Evolutionary conservation across 2,797 vertebrate species (phyloP).

Genomic region (Aeoliscus strigatus): DNA sequence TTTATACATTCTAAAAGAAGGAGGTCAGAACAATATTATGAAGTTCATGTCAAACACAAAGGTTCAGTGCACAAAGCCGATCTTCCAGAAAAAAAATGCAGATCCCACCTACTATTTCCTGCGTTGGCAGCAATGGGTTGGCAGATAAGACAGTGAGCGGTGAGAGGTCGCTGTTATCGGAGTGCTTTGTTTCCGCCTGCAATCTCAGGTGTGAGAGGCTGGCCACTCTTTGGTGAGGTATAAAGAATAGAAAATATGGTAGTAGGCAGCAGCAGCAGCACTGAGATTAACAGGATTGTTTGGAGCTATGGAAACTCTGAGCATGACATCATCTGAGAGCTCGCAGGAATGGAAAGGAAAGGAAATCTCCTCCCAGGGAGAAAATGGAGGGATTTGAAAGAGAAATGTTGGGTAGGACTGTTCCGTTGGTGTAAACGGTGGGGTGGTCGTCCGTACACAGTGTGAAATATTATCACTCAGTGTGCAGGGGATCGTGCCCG

Average conservation of each 20-base stretch:
- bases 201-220: conserved; percentile 45
- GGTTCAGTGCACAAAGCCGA: conserved; percentile 13
- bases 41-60: conserved; percentile 56
- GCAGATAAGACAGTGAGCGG: conserved; percentile 24
- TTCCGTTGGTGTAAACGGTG: conserved; percentile 60
- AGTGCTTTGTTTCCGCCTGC: conserved; percentile 18
- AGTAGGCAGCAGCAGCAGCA: conserved; percentile 44
- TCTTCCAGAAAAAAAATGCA: conserved; percentile 39
- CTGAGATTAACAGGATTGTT: conserved; percentile 63
- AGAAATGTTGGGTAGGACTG: conserved; percentile 48
- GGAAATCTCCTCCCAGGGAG: conserved; percentile 69
- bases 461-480: conserved; percentile 67
- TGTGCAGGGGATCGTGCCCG: conserved; percentile 59
- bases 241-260: conserved; percentile 43
- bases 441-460: conserved; percentile 48
- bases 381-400: conserved; percentile 62
- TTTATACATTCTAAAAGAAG: conserved; percentile 27
- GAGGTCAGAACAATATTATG: conserved; percentile 73
- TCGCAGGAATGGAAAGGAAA: conserved; percentile 65
- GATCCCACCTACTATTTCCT: conserved; percentile 13
- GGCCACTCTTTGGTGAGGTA: not conserved
- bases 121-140: conserved; percentile 5
- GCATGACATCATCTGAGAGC: conserved; percentile 71
- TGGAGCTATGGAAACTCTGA: conserved; percentile 65
- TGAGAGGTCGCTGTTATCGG: conserved; percentile 35